These are phyloP conservation scores for Drosophila acutilabella DNA, from an alignment of 2,888 invertebrate genomes.

Conservation along the genomic window DNA sequence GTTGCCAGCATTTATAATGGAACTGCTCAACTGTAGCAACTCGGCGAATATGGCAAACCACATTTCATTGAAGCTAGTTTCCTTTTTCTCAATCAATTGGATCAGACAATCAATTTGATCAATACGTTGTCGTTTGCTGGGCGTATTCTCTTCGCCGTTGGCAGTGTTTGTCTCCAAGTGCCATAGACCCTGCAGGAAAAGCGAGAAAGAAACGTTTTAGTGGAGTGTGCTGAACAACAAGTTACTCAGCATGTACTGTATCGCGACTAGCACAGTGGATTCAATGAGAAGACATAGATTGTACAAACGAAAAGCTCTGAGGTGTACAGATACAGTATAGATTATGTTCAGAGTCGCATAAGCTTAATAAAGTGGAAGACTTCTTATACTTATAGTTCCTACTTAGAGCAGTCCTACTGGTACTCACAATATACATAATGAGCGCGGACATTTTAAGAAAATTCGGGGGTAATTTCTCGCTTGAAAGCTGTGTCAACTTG, in stretches of 20 bases:
- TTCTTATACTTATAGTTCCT: too few relatives aligned
- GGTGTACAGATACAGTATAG: too few relatives aligned
- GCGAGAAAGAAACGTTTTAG: too few relatives aligned
- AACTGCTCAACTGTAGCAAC: constrained; percentile 63
- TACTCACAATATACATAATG: constrained; percentile 75
- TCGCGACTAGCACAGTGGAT: too few relatives aligned
- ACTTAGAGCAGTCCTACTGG: too few relatives aligned
- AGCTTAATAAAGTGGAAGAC: too few relatives aligned
- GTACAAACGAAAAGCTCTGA: too few relatives aligned
- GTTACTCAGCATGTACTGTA: too few relatives aligned
- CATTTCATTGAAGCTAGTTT: constrained; percentile 71
- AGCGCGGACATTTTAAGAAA: constrained; percentile 79
- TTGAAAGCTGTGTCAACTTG: constrained; percentile 53
- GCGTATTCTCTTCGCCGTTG: not conserved
- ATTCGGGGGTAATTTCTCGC: constrained; percentile 58
- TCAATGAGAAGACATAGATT: too few relatives aligned
- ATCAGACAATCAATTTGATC: constrained; percentile 74
- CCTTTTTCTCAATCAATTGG: constrained; percentile 52
- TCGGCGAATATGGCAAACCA: constrained; percentile 82
- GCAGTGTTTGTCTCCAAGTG: constrained; percentile 39
- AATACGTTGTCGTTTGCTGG: constrained; percentile 63
- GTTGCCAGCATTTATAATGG: constrained; percentile 73
- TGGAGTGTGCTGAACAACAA: too few relatives aligned
- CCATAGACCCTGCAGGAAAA: constrained; percentile 70
- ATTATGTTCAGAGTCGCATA: too few relatives aligned